Percentiles rank a stretch among this genome's conserved stretches.
These are phyloP conservation scores for Corvus hawaiiensis DNA, from an alignment of 2,113 vertebrate species.

Conservation along the genomic window DNA sequence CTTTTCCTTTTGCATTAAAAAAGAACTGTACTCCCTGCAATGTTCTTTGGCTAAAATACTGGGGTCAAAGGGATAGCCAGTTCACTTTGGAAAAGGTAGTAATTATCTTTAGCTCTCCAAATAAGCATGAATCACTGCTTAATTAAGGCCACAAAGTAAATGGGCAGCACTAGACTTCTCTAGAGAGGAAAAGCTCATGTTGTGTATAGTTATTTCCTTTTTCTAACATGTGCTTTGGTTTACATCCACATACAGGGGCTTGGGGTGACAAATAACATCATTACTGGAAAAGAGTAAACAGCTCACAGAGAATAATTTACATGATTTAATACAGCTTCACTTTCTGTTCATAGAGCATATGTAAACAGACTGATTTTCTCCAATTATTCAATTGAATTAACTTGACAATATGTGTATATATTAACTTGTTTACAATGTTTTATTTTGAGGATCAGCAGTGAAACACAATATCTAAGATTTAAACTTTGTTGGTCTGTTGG, in stretches of 20 bases:
- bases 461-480: neutral
- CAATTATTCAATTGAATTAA: constrained; percentile 50
- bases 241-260: neutral
- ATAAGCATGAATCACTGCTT: constrained; percentile 37
- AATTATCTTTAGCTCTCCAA: constrained; percentile 15
- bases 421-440: constrained; percentile 17
- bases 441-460: neutral
- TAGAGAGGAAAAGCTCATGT: constrained; percentile 7
- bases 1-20: neutral
- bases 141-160: constrained; percentile 39
- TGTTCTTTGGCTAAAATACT: neutral
- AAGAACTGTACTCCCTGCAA: neutral
- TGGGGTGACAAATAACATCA: constrained; percentile 57
- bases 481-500: neutral
- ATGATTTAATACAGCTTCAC: constrained; percentile 48
- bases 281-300: constrained; percentile 52
- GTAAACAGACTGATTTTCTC: constrained; percentile 54
- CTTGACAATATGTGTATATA: constrained; percentile 26
- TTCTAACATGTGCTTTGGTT: constrained; percentile 12
- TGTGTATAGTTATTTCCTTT: constrained; percentile 8
- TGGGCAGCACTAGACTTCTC: neutral
- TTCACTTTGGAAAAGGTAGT: neutral
- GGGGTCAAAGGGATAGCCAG: neutral
- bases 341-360: constrained; percentile 29
- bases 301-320: constrained; percentile 56